These are phyloP conservation scores for Tetropium fuscum DNA, from an alignment of 2,888 invertebrate species.

Conservation along the genomic window DNA sequence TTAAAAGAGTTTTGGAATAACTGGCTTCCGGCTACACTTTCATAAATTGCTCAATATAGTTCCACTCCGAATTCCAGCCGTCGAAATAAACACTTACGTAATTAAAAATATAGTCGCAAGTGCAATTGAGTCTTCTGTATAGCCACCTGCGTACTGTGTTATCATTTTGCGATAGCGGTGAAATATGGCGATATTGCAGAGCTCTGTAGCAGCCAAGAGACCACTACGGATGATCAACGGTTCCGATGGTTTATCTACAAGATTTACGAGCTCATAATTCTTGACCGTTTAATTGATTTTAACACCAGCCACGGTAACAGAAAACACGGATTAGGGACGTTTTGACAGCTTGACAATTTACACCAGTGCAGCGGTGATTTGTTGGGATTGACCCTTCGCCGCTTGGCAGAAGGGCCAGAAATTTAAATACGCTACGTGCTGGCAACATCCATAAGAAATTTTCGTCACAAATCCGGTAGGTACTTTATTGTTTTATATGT, in stretches of 20 bases:
- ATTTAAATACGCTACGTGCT: not conserved
- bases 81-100: too few species aligned
- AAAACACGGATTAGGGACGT: slow-evolving; percentile 33
- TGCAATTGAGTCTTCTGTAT: too few species aligned
- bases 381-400: slow-evolving; percentile 4
- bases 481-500: too few species aligned
- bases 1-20: too few species aligned
- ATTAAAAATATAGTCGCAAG: too few species aligned
- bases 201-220: slow-evolving; percentile 13
- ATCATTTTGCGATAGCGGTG: not conserved
- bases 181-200: slow-evolving; percentile 15
- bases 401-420: not conserved
- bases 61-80: too few species aligned
- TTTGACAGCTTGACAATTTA: slow-evolving; percentile 33
- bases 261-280: slow-evolving; percentile 46
- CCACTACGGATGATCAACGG: slow-evolving; percentile 39
- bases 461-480: too few species aligned
- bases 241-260: slow-evolving; percentile 39
- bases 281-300: slow-evolving; percentile 45
- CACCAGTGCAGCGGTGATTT: slow-evolving; percentile 18
- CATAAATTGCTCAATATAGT: too few species aligned
- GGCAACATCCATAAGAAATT: too few species aligned
- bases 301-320: slow-evolving; percentile 33
- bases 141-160: too few species aligned
- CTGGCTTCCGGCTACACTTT: too few species aligned